These are phyloP conservation scores for Saguinus imperator DNA, from an alignment of 2,113 vertebrate species.

Conservation along the genomic window DNA sequence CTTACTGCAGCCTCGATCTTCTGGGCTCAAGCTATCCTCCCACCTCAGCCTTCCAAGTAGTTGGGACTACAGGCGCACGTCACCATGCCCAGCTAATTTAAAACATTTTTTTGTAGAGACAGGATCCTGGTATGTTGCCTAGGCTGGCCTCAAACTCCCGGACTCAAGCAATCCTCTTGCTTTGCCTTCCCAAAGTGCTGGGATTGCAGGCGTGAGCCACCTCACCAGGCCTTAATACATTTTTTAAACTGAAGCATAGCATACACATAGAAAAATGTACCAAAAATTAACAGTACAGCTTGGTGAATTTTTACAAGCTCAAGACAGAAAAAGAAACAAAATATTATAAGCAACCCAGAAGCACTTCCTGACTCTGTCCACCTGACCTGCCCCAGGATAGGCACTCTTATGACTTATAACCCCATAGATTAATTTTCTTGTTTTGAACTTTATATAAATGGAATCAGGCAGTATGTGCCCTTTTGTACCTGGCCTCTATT, in stretches of 20 bases:
- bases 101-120: too few species aligned
- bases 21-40: too few species aligned
- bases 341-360: background rate
- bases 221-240: too few species aligned
- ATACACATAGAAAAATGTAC: background rate
- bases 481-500: slow-evolving; percentile 2
- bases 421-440: background rate
- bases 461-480: background rate
- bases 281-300: background rate
- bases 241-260: background rate
- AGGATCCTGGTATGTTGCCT: too few species aligned
- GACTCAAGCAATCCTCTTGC: too few species aligned
- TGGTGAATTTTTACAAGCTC: background rate
- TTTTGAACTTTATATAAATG: background rate
- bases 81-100: too few species aligned
- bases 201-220: too few species aligned
- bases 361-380: background rate
- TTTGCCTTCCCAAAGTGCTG: too few species aligned
- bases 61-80: too few species aligned
- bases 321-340: background rate
- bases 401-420: background rate
- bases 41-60: too few species aligned
- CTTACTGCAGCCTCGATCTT: too few species aligned
- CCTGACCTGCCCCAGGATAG: background rate
- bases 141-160: too few species aligned